phyloP scores from a whole-genome alignment of 2,888 invertebrate species.

The Lepetodrilus schrolli region DNA sequence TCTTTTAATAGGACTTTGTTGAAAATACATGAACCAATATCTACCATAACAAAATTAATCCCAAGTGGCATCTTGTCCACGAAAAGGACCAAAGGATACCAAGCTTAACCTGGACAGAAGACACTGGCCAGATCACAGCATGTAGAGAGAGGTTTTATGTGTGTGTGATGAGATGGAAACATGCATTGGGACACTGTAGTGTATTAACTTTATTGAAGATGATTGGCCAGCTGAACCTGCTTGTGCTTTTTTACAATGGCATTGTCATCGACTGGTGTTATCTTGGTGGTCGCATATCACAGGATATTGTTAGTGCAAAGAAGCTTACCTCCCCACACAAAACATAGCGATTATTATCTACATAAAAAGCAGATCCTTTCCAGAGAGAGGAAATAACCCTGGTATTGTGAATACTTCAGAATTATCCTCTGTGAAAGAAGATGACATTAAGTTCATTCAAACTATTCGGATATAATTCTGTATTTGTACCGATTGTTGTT shows the following conservation, averaged over 20 bases:
- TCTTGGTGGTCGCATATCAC: neutral
- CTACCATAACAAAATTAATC: too few species aligned
- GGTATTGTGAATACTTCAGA: too few species aligned
- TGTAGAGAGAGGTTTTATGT: neutral
- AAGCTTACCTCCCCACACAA: neutral
- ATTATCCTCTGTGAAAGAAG: too few species aligned
- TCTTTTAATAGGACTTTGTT: too few species aligned
- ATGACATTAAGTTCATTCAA: too few species aligned
- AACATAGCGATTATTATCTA: neutral
- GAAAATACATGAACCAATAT: too few species aligned
- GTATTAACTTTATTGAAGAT: constrained; percentile 11
- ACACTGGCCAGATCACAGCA: too few species aligned
- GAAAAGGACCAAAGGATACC: too few species aligned
- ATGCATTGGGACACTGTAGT: neutral
- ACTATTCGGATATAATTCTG: neutral
- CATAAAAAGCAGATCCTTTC: too few species aligned
- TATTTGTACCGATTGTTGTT: too few species aligned
- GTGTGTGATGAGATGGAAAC: neutral
- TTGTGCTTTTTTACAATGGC: neutral
- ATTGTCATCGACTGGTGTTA: neutral
- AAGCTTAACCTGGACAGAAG: too few species aligned
- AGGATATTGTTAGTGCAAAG: neutral
- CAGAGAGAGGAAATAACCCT: neutral
- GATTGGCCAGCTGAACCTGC: neutral
- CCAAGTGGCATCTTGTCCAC: too few species aligned